Conservation (phyloP, 2,113 vertebrate genomes). For the Ancistrus triradiatus region DNA sequence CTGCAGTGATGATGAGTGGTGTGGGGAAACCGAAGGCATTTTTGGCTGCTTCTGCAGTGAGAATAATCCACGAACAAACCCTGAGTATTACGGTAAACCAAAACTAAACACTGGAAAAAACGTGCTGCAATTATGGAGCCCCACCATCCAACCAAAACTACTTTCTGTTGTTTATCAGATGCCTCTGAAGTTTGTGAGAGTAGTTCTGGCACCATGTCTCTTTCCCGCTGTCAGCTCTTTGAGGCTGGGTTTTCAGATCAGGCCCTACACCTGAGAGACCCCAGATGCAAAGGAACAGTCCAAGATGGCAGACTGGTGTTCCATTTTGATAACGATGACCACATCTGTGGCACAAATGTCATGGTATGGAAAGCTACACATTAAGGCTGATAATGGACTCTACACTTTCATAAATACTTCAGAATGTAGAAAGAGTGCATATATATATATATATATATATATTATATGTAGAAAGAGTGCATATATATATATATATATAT, state of each 20-base stretch:
- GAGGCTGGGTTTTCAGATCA: constrained; percentile 51
- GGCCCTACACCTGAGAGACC: constrained; percentile 54
- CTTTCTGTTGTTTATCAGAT: constrained; percentile 39
- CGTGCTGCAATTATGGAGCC: too few relatives aligned
- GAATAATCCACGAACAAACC: constrained; percentile 66
- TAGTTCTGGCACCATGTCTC: constrained; percentile 49
- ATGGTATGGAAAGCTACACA: constrained; percentile 41
- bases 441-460: too few relatives aligned
- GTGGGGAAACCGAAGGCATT: constrained; percentile 54
- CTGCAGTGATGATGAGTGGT: constrained; percentile 63
- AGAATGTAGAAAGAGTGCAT: too few relatives aligned
- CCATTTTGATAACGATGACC: too few relatives aligned
- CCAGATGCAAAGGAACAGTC: constrained; percentile 49
- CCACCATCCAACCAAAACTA: too few relatives aligned
- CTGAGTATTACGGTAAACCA: constrained; percentile 23
- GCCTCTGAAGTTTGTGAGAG: constrained; percentile 47
- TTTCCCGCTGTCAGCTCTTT: too few relatives aligned
- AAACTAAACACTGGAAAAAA: constrained; percentile 48
- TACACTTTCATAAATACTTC: neutral
- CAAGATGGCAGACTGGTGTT: constrained; percentile 47
- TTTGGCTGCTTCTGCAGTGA: too few relatives aligned
- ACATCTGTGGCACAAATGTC: constrained; percentile 58
- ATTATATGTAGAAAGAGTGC: too few relatives aligned
- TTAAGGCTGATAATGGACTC: neutral
- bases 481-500: too few relatives aligned